A percentile compares a stretch with the other conserved stretches of the same genome.
These are phyloP conservation scores for Sporophila hypoxantha DNA, from an alignment of 2,113 vertebrate genomes.

Conservation along the genomic window DNA sequence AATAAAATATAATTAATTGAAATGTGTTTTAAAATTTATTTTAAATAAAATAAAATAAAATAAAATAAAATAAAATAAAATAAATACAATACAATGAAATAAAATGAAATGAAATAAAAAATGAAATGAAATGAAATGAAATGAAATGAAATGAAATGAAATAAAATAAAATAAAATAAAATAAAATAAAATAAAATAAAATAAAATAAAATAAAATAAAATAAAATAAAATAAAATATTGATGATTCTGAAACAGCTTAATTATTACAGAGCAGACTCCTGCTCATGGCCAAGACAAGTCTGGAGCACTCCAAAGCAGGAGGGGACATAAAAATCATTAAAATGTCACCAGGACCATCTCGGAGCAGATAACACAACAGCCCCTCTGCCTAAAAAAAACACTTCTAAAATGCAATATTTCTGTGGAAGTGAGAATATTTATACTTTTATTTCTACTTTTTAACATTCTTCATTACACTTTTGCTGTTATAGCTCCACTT, in stretches of 20 bases:
- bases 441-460: background rate
- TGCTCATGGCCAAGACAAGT: background rate
- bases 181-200: background rate
- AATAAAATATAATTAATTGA: background rate
- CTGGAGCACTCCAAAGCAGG: slow-evolving; percentile 27
- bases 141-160: background rate
- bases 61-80: background rate
- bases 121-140: background rate
- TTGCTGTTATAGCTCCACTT: background rate
- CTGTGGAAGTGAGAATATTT: background rate
- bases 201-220: too few relatives aligned
- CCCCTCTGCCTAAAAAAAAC: background rate
- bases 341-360: background rate
- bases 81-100: too few relatives aligned
- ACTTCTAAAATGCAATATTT: background rate
- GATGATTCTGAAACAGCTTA: slow-evolving; percentile 5
- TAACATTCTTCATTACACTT: background rate
- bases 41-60: background rate
- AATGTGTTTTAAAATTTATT: background rate
- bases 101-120: too few relatives aligned
- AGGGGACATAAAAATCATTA: background rate
- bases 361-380: background rate
- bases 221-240: background rate
- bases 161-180: background rate
- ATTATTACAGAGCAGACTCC: background rate